These are phyloP conservation scores for Lepetodrilus schrolli DNA, from an alignment of 2,888 invertebrate genomes.

Conservation along the genomic window DNA sequence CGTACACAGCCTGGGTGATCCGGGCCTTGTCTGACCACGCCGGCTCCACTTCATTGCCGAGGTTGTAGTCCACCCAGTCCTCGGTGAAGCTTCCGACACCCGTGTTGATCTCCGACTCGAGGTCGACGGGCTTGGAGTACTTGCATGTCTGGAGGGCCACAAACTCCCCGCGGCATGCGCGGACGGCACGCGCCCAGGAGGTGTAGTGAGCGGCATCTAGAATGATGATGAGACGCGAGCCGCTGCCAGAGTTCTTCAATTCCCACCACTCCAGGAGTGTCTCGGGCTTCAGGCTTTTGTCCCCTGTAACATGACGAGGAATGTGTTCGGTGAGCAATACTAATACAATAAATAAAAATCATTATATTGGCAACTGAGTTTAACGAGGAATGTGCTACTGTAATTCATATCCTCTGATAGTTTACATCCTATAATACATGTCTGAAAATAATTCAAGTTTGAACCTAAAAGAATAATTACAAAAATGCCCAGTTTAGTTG, in stretches of 20 bases:
- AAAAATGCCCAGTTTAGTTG: too few relatives aligned
- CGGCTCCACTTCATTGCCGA: slow-evolving; percentile 52
- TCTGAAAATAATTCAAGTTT: too few relatives aligned
- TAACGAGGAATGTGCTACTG: too few relatives aligned
- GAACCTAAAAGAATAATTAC: too few relatives aligned
- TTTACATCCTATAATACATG: too few relatives aligned
- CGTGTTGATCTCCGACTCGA: slow-evolving; percentile 50
- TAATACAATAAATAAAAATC: not conserved
- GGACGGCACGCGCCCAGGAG: slow-evolving; percentile 66
- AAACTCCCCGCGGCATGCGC: slow-evolving; percentile 49
- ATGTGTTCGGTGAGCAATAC: not conserved
- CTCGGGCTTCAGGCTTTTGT: slow-evolving; percentile 61
- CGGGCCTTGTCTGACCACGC: slow-evolving; percentile 63
- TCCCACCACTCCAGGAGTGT: slow-evolving; percentile 71
- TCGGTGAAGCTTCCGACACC: slow-evolving; percentile 69
- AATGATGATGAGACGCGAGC: slow-evolving; percentile 70
- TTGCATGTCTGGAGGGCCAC: slow-evolving; percentile 72
- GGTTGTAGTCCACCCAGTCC: slow-evolving; percentile 70
- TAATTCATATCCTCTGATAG: too few relatives aligned
- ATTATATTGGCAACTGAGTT: too few relatives aligned
- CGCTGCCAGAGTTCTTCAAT: slow-evolving; percentile 55
- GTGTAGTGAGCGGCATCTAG: slow-evolving; percentile 70
- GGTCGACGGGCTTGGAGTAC: slow-evolving; percentile 47
- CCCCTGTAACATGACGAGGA: slow-evolving; percentile 57
- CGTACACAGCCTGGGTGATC: slow-evolving; percentile 60